Conservation (phyloP, 2,888 invertebrate genomes). For the Oscheius sp. region DNA sequence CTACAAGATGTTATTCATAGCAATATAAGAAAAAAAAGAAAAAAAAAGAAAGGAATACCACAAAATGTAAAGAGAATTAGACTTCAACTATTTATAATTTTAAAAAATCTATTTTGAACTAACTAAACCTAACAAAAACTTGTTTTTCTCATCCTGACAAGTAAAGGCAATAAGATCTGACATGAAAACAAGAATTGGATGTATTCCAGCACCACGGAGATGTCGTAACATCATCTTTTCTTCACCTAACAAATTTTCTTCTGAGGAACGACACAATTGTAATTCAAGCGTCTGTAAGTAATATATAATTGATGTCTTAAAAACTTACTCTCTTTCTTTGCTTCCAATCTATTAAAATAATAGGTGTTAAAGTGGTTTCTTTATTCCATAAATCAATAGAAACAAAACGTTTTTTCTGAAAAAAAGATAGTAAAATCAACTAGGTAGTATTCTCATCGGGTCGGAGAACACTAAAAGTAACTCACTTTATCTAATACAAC, state of each 20-base stretch:
- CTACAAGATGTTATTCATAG: background rate
- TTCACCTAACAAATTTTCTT: constrained; percentile 4
- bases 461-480: no score
- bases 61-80: background rate
- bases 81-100: background rate
- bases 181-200: constrained; percentile 10
- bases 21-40: background rate
- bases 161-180: background rate
- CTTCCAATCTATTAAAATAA: constrained; percentile 16
- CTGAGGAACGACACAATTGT: background rate
- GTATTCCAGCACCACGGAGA: background rate
- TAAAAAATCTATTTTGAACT: background rate
- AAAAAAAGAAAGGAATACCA: background rate
- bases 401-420: constrained; percentile 6
- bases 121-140: background rate
- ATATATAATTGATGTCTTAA: background rate
- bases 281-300: constrained; percentile 1
- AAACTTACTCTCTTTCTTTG: constrained; percentile 3
- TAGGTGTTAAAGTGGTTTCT: background rate
- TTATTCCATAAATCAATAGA: constrained; percentile 1
- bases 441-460: no score
- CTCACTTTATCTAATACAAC: constrained; percentile 4
- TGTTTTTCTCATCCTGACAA: background rate
- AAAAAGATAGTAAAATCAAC: background rate
- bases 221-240: constrained; percentile 8